Conservation (phyloP, 1,140 invertebrate genomes). For the Colletes gigas region DNA sequence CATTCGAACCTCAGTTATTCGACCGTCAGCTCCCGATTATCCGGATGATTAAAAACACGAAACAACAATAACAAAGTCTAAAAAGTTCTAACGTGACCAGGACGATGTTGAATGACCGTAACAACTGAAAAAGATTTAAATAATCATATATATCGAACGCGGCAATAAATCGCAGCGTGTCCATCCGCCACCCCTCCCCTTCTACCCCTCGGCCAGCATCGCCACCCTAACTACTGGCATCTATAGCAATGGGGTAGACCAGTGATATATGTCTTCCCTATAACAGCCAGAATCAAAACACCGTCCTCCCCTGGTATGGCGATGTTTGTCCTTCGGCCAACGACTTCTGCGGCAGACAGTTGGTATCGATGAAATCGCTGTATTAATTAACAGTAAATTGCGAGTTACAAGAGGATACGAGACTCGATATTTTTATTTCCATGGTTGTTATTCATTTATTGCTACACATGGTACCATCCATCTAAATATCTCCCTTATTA, state of each 20-base stretch:
- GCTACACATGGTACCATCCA: too few relatives aligned
- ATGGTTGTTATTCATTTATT: constrained; percentile 5
- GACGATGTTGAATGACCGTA: constrained; percentile 41
- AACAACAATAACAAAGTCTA: background rate
- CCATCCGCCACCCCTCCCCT: constrained; percentile 49
- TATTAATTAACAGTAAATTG: constrained; percentile 61
- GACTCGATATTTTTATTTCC: background rate
- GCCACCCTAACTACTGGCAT: constrained; percentile 69
- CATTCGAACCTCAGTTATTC: too few relatives aligned
- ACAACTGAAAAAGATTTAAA: constrained; percentile 65
- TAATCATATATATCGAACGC: constrained; percentile 67
- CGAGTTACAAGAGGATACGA: background rate
- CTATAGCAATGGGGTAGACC: constrained; percentile 70
- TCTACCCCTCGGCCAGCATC: constrained; percentile 48
- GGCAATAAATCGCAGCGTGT: constrained; percentile 63
- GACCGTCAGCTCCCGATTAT: too few relatives aligned
- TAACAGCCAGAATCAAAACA: constrained; percentile 77
- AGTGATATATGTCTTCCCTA: constrained; percentile 76
- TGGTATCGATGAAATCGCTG: constrained; percentile 50
- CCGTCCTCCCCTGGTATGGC: constrained; percentile 46
- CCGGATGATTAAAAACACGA: too few relatives aligned
- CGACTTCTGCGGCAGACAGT: constrained; percentile 55
- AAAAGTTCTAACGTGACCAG: background rate
- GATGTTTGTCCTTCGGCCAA: constrained; percentile 64
- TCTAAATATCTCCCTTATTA: too few relatives aligned